These are phyloP conservation scores for Zoanthus gigantus DNA, from an alignment of 92 coral and sea anemone genomes.

Conservation along the genomic window DNA sequence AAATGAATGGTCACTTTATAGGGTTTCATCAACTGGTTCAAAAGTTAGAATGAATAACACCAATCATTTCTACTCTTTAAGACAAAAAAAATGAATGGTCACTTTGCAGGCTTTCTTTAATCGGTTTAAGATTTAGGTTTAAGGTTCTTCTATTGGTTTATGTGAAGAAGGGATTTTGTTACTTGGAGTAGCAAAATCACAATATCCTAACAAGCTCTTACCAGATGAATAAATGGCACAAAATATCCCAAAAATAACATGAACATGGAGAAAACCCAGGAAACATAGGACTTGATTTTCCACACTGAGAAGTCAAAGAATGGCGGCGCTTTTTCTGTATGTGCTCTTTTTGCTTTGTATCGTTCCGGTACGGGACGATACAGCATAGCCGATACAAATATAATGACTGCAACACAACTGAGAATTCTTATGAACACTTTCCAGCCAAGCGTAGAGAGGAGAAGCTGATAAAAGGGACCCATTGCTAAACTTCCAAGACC, in stretches of 20 bases:
- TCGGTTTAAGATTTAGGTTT: too few relatives aligned
- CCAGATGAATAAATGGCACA: constrained; percentile 92
- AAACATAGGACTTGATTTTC: constrained; percentile 85
- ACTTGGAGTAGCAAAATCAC: too few relatives aligned
- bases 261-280: constrained; percentile 91
- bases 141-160: too few relatives aligned
- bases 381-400: constrained; percentile 74
- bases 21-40: too few relatives aligned
- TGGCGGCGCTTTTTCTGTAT: constrained; percentile 26
- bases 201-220: constrained; percentile 29
- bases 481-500: constrained; percentile 85
- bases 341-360: constrained; percentile 44
- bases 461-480: constrained; percentile 82
- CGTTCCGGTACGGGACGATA: constrained; percentile 78
- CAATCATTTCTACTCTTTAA: too few relatives aligned
- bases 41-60: too few relatives aligned
- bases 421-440: constrained; percentile 73
- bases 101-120: too few relatives aligned
- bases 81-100: too few relatives aligned
- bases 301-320: constrained; percentile 86
- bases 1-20: too few relatives aligned
- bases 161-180: too few relatives aligned
- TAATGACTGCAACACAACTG: constrained; percentile 67
- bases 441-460: constrained; percentile 85
- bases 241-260: constrained; percentile 88